phyloP scores from a whole-genome alignment of 2,113 vertebrate genomes.

The Tachysurus fulvidraco region DNA sequence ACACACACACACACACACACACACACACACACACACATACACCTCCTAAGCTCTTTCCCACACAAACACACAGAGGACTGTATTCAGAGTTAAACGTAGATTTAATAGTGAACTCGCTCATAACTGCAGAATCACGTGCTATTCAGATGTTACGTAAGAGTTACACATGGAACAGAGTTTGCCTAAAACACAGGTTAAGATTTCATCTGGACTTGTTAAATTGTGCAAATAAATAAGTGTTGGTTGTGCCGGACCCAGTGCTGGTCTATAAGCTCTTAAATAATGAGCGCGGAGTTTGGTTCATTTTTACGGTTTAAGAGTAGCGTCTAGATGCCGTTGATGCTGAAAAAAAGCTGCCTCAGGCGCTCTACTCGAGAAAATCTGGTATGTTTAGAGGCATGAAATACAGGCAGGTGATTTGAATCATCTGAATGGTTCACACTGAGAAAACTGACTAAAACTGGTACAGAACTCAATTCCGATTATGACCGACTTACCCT shows the following conservation, averaged over 20 bases:
- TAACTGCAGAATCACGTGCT: background rate
- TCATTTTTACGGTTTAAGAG: background rate
- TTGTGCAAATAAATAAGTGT: background rate
- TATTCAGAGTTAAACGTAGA: background rate
- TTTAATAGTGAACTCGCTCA: background rate
- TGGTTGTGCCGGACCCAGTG: background rate
- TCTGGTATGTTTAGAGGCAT: background rate
- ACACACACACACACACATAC: background rate
- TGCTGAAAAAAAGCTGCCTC: background rate
- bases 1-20: background rate
- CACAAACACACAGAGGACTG: constrained; percentile 5
- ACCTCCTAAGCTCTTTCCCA: background rate
- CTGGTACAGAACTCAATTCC: background rate
- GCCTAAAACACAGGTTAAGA: background rate
- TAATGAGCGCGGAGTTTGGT: background rate
- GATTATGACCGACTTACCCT: background rate
- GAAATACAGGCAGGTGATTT: background rate
- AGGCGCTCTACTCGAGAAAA: background rate
- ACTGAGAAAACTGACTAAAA: background rate
- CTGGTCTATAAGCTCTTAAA: background rate
- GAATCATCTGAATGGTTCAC: background rate
- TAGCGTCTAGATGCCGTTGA: background rate
- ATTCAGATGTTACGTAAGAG: background rate
- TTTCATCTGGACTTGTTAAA: background rate
- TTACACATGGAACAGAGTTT: background rate